Conservation (phyloP, 2,888 invertebrate species). For the Hydraecia micacea region DNA sequence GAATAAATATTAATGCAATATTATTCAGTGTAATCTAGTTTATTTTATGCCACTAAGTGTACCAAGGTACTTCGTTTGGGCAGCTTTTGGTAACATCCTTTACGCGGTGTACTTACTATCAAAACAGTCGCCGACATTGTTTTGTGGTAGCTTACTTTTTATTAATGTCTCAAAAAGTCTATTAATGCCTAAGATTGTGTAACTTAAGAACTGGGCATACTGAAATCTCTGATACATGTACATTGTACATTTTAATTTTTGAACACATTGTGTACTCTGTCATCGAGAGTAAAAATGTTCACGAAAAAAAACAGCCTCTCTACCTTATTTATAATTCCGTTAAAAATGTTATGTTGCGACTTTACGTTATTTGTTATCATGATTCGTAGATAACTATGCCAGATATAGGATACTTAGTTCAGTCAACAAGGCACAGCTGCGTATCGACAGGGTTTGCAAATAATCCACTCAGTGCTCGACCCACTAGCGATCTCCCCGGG, state of each 20-base stretch:
- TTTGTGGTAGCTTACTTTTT: not conserved
- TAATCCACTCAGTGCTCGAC: conserved; percentile 57
- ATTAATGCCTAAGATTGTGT: no score
- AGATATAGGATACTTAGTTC: conserved; percentile 21
- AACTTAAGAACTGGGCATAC: not conserved
- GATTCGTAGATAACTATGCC: conserved; percentile 9
- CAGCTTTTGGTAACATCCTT: no score
- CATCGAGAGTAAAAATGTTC: not conserved
- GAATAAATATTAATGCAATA: no score
- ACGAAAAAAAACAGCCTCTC: not conserved
- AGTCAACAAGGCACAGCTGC: conserved; percentile 63
- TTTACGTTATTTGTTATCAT: not conserved
- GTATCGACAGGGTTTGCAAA: conserved; percentile 66
- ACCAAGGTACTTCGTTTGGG: no score
- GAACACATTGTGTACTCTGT: not conserved
- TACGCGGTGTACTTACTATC: not conserved
- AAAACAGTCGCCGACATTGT: not conserved
- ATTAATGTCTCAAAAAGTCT: not conserved
- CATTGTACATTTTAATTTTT: not conserved
- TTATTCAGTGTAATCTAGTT: no score
- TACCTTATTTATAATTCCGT: not conserved
- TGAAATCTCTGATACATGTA: not conserved
- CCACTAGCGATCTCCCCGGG: conserved; percentile 36
- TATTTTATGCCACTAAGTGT: no score
- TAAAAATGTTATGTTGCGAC: not conserved